Percentiles rank a stretch among this genome's conserved stretches.
Conservation (phyloP, 2,888 invertebrate species). For the Dusona sp. region DNA sequence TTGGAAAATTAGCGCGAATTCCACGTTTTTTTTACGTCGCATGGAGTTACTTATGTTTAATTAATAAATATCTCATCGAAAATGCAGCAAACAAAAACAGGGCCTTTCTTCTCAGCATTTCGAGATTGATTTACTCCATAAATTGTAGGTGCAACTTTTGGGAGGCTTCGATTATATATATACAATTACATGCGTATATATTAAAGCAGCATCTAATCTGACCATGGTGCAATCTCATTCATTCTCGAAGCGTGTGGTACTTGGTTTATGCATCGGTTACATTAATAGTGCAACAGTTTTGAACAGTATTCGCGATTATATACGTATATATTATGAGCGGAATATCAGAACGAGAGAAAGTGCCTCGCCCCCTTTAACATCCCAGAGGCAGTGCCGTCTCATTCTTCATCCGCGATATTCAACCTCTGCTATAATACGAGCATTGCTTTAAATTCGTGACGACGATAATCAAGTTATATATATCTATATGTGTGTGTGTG, state of each 20-base stretch:
- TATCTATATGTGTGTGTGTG: background rate
- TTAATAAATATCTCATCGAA: background rate
- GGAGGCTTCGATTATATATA: background rate
- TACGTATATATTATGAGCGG: slow-evolving; percentile 10
- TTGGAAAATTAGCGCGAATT: background rate
- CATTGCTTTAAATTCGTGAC: slow-evolving; percentile 60
- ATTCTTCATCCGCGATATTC: slow-evolving; percentile 46
- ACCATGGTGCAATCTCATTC: background rate
- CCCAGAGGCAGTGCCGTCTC: slow-evolving; percentile 60
- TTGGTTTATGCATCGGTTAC: slow-evolving; percentile 8
- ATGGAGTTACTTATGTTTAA: background rate
- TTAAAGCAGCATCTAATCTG: slow-evolving; percentile 2
- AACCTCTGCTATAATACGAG: slow-evolving; percentile 36
- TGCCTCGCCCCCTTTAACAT: slow-evolving; percentile 69
- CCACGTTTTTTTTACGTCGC: background rate
- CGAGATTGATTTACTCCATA: background rate
- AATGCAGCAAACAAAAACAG: background rate
- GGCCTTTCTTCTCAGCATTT: background rate
- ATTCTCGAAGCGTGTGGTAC: slow-evolving; percentile 12
- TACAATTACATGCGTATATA: background rate
- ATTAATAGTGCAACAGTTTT: slow-evolving; percentile 29
- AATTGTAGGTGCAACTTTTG: background rate
- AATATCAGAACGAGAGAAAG: slow-evolving; percentile 68
- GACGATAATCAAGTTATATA: slow-evolving; percentile 37
- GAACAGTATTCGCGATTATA: slow-evolving; percentile 24